phyloP scores from a whole-genome alignment of 2,888 invertebrate genomes.

The Osedax frankpressi region DNA sequence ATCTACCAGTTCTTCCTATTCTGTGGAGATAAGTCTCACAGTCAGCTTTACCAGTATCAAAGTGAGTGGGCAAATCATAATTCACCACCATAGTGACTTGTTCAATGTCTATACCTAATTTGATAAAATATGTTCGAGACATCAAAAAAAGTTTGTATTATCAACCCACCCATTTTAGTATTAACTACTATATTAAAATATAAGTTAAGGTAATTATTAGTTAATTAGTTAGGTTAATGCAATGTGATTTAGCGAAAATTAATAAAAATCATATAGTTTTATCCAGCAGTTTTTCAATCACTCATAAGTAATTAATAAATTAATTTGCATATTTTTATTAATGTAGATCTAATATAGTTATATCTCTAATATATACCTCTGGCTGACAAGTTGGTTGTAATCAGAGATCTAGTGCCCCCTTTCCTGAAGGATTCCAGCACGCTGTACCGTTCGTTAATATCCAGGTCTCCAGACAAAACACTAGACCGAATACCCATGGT shows the following conservation, averaged over 20 bases:
- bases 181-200: too few relatives aligned
- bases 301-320: too few relatives aligned
- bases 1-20: slow-evolving; percentile 91
- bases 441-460: slow-evolving; percentile 77
- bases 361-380: slow-evolving; percentile 47
- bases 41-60: slow-evolving; percentile 51
- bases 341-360: too few relatives aligned
- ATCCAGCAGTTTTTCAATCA: too few relatives aligned
- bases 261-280: too few relatives aligned
- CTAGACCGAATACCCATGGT: slow-evolving; percentile 87
- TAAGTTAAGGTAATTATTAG: too few relatives aligned
- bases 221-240: too few relatives aligned
- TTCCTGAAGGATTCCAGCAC: slow-evolving; percentile 70
- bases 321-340: too few relatives aligned
- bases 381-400: slow-evolving; percentile 60
- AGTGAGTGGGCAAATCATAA: slow-evolving; percentile 70
- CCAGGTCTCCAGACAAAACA: slow-evolving; percentile 77
- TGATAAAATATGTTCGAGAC: too few relatives aligned
- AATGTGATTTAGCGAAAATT: too few relatives aligned
- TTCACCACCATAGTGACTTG: slow-evolving; percentile 88
- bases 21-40: slow-evolving; percentile 95
- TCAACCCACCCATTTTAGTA: too few relatives aligned
- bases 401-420: slow-evolving; percentile 83
- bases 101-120: slow-evolving; percentile 88
- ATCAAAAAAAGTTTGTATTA: too few relatives aligned